These are phyloP conservation scores for Pseudois nayaur DNA, from an alignment of 2,113 vertebrate genomes.

Conservation along the genomic window DNA sequence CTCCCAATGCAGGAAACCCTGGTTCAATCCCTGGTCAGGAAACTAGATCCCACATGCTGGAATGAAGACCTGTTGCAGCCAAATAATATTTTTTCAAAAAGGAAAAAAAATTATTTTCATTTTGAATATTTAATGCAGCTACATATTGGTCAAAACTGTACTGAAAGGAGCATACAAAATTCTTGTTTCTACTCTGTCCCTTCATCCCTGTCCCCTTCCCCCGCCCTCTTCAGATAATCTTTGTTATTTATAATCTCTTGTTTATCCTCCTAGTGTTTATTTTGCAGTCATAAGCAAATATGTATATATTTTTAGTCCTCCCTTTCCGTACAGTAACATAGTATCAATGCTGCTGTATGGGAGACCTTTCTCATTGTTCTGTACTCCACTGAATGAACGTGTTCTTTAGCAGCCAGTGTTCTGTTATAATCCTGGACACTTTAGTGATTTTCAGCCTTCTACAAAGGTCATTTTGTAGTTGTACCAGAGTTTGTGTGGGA, in stretches of 20 bases:
- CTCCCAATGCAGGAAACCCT: background rate
- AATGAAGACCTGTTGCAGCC: background rate
- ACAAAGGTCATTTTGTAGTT: background rate
- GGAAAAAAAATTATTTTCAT: background rate
- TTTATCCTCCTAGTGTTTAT: background rate
- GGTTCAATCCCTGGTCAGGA: background rate
- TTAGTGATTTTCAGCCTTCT: background rate
- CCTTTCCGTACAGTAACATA: background rate
- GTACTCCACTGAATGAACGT: background rate
- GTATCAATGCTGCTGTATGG: background rate
- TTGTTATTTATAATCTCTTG: conserved; percentile 8
- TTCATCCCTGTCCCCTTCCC: background rate
- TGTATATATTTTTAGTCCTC: background rate
- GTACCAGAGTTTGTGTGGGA: background rate
- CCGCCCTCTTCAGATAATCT: background rate
- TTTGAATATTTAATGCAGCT: conserved; percentile 16
- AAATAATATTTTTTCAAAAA: background rate
- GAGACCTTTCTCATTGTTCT: background rate
- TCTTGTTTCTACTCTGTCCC: background rate
- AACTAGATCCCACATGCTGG: background rate
- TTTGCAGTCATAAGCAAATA: conserved; percentile 19
- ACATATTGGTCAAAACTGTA: background rate
- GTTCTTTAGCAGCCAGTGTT: background rate
- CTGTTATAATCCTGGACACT: background rate
- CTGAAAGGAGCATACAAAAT: background rate